Evolutionary conservation across 2,888 invertebrate genomes (phyloP).

Genomic region (Drosophila tanythrix): DNA sequence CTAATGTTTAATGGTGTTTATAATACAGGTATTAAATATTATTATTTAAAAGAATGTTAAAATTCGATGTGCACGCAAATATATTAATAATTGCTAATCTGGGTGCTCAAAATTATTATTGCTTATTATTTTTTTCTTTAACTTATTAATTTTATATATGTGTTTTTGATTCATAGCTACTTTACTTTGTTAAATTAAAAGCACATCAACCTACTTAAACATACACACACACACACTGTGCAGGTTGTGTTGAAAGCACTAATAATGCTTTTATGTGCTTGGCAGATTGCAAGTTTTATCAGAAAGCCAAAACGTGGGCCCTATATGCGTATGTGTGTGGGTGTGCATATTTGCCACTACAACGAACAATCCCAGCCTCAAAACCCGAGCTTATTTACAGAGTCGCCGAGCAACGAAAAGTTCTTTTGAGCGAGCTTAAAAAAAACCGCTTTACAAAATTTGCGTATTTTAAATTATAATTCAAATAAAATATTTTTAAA

Average conservation of each 20-base stretch:
- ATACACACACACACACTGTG: conserved; percentile 13
- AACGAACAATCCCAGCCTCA: conserved; percentile 14
- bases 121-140: background rate
- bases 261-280: conserved; percentile 73
- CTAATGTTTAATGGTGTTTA: background rate
- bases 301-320: conserved; percentile 56
- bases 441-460: conserved; percentile 32
- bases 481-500: background rate
- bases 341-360: conserved; percentile 1
- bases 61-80: background rate
- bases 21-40: background rate
- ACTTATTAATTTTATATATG: background rate
- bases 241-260: conserved; percentile 53
- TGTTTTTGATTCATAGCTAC: background rate
- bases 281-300: conserved; percentile 71
- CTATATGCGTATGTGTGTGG: conserved; percentile 3
- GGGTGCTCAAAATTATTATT: background rate
- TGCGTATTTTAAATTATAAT: background rate
- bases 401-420: conserved; percentile 28
- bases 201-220: conserved; percentile 19
- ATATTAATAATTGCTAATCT: background rate
- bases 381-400: conserved; percentile 48
- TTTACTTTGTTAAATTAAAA: conserved; percentile 44
- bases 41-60: background rate
- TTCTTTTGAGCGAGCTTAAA: conserved; percentile 32